Evolutionary conservation across 1,140 invertebrate genomes (phyloP), one percentile per base, ranked within the genome.

Genomic region (Cyphomyrmex costatus): DNA sequence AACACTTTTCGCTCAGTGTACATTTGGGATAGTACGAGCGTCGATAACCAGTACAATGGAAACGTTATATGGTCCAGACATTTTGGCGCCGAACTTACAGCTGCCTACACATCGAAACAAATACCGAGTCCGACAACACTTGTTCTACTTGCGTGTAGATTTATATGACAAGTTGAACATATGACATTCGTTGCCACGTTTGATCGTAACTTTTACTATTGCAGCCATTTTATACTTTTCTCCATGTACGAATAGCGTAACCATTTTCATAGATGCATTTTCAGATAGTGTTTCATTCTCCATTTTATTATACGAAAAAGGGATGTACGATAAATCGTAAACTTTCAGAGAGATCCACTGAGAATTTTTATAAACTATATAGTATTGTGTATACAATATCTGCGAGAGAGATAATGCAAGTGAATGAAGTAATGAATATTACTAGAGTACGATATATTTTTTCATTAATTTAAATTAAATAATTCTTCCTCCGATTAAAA

Each of bases 31-130:
- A 65, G 33, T 19, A 74, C 66, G 53, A 73, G 24, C 42, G 30
- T 74, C 68, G 56, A 83, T 60, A 66, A 66, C 36, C 21, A 51
- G 51, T 68, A 76, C 77, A 87, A 77, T 76, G 74, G 87, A 93
- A 93, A 92, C 86, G 89, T 36, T 88, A 89, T 88, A 89, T 58
- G 76, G 80, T 77, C 68, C 91, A 93, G 93, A 93, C 92, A 82
- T 92, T 92, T 93, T 91, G 93, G 93, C 92, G 91, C 91, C 92
- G 87, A 91, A 91, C 84, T 87, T 89, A 90, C 86, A 89, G 84
- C 80, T 65, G 86, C 63, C 89, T 88, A 87, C 87, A 87, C 85
- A 84, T 83, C 68, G 36, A 73, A 74, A 92, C 91, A 92, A 93
- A 80, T 63, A 83, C 61, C 60, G 76, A 61, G 61, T 61, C 79